phyloP scores from a whole-genome alignment of 2,888 invertebrate species.

The Trichopria drosophilae region DNA sequence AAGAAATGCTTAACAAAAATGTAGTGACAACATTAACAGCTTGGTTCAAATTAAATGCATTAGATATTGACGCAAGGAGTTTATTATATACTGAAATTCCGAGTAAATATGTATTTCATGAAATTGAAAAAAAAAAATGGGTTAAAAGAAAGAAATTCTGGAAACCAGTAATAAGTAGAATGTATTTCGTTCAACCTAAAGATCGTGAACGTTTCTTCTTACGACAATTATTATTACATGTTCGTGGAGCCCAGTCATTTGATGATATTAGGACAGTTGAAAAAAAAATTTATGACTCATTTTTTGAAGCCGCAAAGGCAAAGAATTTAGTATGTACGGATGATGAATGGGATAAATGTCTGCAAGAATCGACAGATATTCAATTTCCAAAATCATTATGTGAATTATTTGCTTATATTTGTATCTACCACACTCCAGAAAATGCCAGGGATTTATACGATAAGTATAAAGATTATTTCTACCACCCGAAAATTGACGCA shows the following conservation, averaged over 20 bases:
- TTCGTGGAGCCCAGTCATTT: too few relatives aligned
- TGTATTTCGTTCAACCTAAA: constrained; percentile 22
- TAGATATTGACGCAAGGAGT: constrained; percentile 8
- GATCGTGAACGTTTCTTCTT: constrained; percentile 22
- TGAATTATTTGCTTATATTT: too few relatives aligned
- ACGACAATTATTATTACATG: constrained; percentile 24
- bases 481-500: too few relatives aligned
- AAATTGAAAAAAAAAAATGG: constrained; percentile 15
- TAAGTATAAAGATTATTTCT: too few relatives aligned
- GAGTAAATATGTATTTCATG: constrained; percentile 18
- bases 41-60: constrained; percentile 23
- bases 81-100: constrained; percentile 24
- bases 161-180: constrained; percentile 25
- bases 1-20: constrained; percentile 12
- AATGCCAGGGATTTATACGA: not conserved
- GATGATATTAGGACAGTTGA: too few relatives aligned
- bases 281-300: constrained; percentile 12
- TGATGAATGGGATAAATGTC: constrained; percentile 19
- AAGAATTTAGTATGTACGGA: constrained; percentile 13
- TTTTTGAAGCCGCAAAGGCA: constrained; percentile 10
- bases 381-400: too few relatives aligned
- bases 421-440: not conserved
- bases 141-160: constrained; percentile 5
- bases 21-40: constrained; percentile 19
- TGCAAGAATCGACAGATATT: too few relatives aligned